phyloP scores from a whole-genome alignment of 2,113 vertebrate species.

The Megaleporinus macrocephalus region DNA sequence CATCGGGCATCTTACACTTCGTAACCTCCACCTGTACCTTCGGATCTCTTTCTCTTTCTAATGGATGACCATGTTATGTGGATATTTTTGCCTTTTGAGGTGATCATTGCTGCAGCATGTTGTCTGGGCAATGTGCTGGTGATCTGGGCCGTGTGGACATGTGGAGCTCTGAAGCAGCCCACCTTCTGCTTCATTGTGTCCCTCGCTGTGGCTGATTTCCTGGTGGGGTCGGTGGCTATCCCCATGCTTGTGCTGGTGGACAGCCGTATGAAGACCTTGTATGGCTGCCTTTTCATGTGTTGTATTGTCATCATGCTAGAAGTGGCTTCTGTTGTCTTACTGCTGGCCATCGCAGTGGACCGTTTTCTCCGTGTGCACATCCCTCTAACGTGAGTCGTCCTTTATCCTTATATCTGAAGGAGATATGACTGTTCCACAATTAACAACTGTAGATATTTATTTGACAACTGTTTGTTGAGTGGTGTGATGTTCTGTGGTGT shows the following conservation, averaged over 20 bases:
- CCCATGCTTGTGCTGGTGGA: slow-evolving; percentile 82
- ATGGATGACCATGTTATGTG: not conserved
- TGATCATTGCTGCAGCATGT: slow-evolving; percentile 76
- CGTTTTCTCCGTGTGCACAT: slow-evolving; percentile 84
- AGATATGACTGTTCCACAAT: too few species aligned
- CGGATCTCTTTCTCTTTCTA: too few species aligned
- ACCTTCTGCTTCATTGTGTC: slow-evolving; percentile 85
- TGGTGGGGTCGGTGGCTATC: slow-evolving; percentile 81
- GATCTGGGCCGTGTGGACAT: slow-evolving; percentile 81
- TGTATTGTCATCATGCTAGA: slow-evolving; percentile 82
- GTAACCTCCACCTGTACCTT: too few species aligned
- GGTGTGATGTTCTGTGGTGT: too few species aligned
- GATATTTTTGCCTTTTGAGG: slow-evolving; percentile 77
- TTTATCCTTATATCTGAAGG: too few species aligned
- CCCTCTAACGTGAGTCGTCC: slow-evolving; percentile 71
- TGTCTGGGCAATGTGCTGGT: slow-evolving; percentile 83
- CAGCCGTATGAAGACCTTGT: slow-evolving; percentile 63
- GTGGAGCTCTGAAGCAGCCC: slow-evolving; percentile 65
- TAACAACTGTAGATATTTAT: too few species aligned
- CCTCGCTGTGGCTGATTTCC: slow-evolving; percentile 83
- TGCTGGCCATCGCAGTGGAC: slow-evolving; percentile 88
- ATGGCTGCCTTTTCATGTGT: slow-evolving; percentile 81
- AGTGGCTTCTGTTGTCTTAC: slow-evolving; percentile 81
- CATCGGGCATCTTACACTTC: too few species aligned
- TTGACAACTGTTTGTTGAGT: too few species aligned